phyloP scores from a whole-genome alignment of 2,797 vertebrate species.

The Myotis vivesi region DNA sequence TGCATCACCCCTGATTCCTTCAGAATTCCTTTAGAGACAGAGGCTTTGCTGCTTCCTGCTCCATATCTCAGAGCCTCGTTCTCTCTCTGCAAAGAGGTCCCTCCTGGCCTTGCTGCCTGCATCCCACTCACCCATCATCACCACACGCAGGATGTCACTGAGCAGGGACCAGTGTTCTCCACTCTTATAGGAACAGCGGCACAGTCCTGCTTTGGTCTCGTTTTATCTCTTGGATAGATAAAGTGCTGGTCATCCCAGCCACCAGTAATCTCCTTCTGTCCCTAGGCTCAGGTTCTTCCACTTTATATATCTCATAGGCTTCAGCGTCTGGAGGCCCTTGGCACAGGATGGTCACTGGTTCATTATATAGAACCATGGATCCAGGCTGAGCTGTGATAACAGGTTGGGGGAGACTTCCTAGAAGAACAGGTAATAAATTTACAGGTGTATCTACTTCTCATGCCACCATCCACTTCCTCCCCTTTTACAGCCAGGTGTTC shows the following conservation, averaged over 20 bases:
- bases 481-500: fast-evolving
- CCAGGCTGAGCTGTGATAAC: neutral
- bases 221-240: fast-evolving
- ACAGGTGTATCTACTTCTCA: neutral
- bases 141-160: neutral
- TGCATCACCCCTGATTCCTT: neutral
- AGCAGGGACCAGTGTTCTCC: fast-evolving
- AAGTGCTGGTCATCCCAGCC: fast-evolving
- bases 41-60: neutral
- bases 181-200: neutral
- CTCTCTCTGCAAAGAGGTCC: neutral
- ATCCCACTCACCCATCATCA: neutral
- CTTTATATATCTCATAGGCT: fast-evolving
- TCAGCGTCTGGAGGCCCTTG: fast-evolving
- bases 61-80: neutral
- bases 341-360: fast-evolving
- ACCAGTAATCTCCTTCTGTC: fast-evolving
- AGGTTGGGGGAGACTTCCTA: neutral
- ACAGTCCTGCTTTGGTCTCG: fast-evolving
- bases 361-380: fast-evolving
- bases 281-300: neutral
- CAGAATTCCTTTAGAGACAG: too few species aligned
- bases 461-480: fast-evolving
- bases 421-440: neutral
- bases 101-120: fast-evolving